These are phyloP conservation scores for Biston stratarius DNA, from an alignment of 2,888 invertebrate species.

Conservation along the genomic window DNA sequence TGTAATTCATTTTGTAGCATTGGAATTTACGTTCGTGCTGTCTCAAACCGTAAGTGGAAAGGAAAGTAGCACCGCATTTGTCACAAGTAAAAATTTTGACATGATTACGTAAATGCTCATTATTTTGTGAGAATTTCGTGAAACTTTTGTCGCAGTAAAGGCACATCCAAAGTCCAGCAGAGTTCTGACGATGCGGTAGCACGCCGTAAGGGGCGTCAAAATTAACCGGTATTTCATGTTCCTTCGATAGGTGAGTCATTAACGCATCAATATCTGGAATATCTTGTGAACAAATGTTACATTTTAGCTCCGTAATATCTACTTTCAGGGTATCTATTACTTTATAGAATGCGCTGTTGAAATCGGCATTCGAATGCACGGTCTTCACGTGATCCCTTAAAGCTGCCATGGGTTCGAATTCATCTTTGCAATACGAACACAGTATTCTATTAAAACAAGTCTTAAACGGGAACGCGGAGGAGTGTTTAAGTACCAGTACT, in stretches of 20 bases:
- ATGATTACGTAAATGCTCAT: conserved; percentile 75
- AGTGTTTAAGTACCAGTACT: conserved; percentile 75
- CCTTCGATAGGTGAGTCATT: conserved; percentile 72
- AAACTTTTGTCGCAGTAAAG: conserved; percentile 77
- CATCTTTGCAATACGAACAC: conserved; percentile 80
- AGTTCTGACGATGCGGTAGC: conserved; percentile 73
- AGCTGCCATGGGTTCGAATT: conserved; percentile 75
- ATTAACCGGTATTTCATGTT: conserved; percentile 71
- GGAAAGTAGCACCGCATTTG: conserved; percentile 77
- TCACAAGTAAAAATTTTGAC: conserved; percentile 79
- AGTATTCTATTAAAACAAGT: conserved; percentile 80
- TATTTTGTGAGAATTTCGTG: conserved; percentile 76
- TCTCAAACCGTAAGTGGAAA: conserved; percentile 74
- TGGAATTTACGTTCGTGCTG: conserved; percentile 79
- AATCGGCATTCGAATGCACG: conserved; percentile 71
- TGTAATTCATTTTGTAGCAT: conserved; percentile 77
- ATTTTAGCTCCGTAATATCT: conserved; percentile 76
- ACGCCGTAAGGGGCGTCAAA: conserved; percentile 78
- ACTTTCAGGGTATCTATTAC: conserved; percentile 77
- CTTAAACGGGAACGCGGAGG: conserved; percentile 79
- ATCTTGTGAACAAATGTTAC: conserved; percentile 68
- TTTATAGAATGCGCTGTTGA: conserved; percentile 80
- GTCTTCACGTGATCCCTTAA: conserved; percentile 73
- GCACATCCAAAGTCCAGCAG: conserved; percentile 75
- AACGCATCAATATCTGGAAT: conserved; percentile 69